Conservation (phyloP, 2,888 invertebrate genomes). For the Andrena fulva region DNA sequence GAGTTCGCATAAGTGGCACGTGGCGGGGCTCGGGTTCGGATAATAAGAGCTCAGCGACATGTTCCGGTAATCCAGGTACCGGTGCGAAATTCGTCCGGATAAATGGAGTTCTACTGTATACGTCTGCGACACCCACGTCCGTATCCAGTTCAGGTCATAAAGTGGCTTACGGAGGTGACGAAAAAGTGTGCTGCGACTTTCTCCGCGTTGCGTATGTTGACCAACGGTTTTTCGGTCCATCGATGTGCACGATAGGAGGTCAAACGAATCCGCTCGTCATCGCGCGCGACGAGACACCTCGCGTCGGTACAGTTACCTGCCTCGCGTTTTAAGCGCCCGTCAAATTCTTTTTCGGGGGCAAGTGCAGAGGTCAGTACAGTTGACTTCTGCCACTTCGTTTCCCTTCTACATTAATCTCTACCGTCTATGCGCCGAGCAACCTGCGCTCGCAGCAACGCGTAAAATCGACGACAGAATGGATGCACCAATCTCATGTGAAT, state of each 20-base stretch:
- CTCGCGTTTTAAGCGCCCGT: slow-evolving; percentile 25
- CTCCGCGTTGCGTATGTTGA: slow-evolving; percentile 73
- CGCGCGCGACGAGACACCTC: slow-evolving; percentile 28
- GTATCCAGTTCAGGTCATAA: slow-evolving; percentile 27
- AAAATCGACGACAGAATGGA: slow-evolving; percentile 14
- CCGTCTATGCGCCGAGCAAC: not conserved
- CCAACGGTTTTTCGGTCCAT: slow-evolving; percentile 76
- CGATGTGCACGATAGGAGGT: slow-evolving; percentile 71
- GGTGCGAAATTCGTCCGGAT: no score
- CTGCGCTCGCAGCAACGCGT: not conserved
- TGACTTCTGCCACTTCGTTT: not conserved
- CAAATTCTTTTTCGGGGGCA: slow-evolving; percentile 35
- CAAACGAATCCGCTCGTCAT: slow-evolving; percentile 60
- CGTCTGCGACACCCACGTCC: slow-evolving; percentile 34
- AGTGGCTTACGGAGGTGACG: slow-evolving; percentile 57
- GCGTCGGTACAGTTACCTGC: slow-evolving; percentile 57
- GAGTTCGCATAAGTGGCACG: not conserved
- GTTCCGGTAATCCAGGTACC: no score
- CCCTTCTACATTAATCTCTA: not conserved
- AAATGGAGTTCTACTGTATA: no score
- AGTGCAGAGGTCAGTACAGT: slow-evolving; percentile 9
- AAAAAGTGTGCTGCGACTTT: slow-evolving; percentile 79
- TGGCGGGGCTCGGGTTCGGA: no score
- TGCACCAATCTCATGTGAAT: slow-evolving; percentile 35
- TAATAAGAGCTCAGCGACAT: no score